Conservation (phyloP, 2,113 vertebrate species). For the Pogonocichla stellata region DNA sequence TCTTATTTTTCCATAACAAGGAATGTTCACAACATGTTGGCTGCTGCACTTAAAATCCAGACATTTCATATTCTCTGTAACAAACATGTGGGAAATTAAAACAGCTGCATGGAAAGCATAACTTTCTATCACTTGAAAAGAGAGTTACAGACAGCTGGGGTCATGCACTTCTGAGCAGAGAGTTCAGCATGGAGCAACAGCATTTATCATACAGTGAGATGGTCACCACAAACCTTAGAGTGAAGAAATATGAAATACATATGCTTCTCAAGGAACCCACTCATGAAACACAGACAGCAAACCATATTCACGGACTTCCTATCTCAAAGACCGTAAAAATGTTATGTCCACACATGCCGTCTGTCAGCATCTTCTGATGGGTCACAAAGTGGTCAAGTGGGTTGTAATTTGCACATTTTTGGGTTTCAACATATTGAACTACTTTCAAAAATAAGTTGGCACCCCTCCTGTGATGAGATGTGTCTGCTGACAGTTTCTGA, state of each 20-base stretch:
- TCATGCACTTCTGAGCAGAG: neutral
- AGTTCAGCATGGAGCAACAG: neutral
- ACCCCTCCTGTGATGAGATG: neutral
- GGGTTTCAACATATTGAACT: neutral
- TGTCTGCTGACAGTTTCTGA: neutral
- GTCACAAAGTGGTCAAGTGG: neutral
- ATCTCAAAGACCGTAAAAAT: neutral
- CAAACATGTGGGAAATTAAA: neutral
- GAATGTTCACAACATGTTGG: neutral
- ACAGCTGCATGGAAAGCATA: neutral
- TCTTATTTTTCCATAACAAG: neutral
- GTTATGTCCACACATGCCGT: neutral
- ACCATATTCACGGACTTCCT: neutral
- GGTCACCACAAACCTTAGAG: neutral
- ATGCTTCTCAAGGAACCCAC: neutral
- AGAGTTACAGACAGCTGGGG: neutral
- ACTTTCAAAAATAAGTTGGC: neutral
- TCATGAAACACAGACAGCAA: neutral
- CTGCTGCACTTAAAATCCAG: neutral
- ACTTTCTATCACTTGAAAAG: neutral
- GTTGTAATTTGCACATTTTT: neutral
- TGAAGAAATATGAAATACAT: neutral
- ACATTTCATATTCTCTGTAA: neutral
- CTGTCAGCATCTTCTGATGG: neutral
- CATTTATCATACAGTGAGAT: neutral